Conservation (phyloP, 1,140 invertebrate species). For the Diabrotica undecimpunctata region DNA sequence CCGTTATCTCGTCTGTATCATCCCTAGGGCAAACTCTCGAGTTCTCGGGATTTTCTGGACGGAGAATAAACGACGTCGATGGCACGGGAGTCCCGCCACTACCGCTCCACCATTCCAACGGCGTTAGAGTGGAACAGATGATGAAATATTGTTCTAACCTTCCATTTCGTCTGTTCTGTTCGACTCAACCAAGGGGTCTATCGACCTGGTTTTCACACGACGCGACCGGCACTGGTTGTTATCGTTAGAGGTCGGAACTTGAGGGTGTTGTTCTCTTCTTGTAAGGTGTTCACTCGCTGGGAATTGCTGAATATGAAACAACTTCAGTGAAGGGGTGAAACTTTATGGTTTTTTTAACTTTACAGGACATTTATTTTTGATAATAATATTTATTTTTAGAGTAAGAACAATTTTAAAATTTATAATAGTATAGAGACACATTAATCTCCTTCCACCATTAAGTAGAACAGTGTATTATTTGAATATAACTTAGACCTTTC, state of each 20-base stretch:
- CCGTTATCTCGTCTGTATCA: not conserved
- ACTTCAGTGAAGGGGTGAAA: not conserved
- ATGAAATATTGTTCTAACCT: conserved; percentile 2
- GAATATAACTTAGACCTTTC: no score
- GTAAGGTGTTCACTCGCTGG: no score
- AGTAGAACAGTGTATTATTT: no score
- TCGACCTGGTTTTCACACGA: not conserved
- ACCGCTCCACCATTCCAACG: not conserved
- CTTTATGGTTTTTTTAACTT: not conserved
- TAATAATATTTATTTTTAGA: no score
- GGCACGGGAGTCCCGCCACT: not conserved
- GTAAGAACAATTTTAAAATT: no score
- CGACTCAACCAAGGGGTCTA: not conserved
- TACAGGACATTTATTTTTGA: no score
- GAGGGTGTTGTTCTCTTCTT: no score
- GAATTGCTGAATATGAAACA: not conserved
- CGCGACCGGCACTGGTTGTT: not conserved
- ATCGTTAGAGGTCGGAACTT: not conserved
- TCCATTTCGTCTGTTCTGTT: not conserved
- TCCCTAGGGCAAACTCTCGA: not conserved
- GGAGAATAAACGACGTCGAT: not conserved
- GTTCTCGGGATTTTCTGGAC: not conserved
- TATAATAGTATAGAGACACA: no score
- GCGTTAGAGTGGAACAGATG: conserved; percentile 1
- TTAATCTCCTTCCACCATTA: no score